Conservation (phyloP, 2,113 vertebrate species). For the Rhadina sibilatrix region DNA sequence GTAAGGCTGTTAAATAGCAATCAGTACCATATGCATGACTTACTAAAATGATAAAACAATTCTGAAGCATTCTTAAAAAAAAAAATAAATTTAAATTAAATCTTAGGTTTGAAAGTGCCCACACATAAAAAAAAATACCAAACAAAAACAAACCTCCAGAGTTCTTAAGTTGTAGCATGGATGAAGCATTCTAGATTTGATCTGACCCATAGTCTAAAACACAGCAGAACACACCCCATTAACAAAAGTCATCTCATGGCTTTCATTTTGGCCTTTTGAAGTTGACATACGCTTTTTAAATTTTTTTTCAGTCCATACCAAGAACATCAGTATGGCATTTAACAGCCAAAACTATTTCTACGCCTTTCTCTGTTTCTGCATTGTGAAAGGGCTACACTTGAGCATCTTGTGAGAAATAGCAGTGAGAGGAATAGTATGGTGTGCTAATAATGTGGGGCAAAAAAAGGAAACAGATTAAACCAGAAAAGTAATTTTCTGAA, state of each 20-base stretch:
- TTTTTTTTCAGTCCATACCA: background rate
- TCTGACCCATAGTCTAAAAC: background rate
- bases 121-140: background rate
- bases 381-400: background rate
- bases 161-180: background rate
- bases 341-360: background rate
- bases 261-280: background rate
- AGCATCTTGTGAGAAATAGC: background rate
- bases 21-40: background rate
- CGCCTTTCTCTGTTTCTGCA: background rate
- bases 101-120: background rate
- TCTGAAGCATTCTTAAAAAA: background rate
- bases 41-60: background rate
- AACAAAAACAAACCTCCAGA: background rate
- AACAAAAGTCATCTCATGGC: background rate
- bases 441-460: background rate
- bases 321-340: background rate
- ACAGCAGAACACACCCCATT: background rate
- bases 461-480: background rate
- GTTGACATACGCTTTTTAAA: background rate
- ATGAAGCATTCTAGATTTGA: background rate
- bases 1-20: background rate
- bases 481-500: background rate
- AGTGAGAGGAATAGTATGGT: background rate
- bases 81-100: background rate